Evolutionary conservation across 2,888 invertebrate genomes (phyloP).

Genomic region (Hydroisotoma schaefferi): DNA sequence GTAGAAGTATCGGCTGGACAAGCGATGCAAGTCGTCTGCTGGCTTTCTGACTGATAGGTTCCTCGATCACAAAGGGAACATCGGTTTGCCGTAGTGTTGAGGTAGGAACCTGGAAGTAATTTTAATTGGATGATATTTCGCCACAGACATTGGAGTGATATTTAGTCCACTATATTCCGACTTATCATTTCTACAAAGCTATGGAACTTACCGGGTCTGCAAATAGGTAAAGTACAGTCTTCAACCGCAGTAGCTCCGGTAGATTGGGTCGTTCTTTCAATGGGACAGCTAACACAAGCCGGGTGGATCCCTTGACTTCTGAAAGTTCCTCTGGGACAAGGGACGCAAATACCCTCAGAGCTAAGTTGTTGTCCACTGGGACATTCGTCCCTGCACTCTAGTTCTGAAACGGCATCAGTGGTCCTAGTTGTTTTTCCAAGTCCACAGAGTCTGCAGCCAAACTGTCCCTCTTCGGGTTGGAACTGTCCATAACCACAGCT

Average conservation of each 20-base stretch:
- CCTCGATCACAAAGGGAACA: slow-evolving; percentile 86
- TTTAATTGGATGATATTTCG: neutral
- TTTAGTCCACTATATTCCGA: neutral
- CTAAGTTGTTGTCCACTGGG: slow-evolving; percentile 78
- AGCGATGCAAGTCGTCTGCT: slow-evolving; percentile 78
- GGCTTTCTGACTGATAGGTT: slow-evolving; percentile 82
- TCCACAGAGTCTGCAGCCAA: slow-evolving; percentile 81
- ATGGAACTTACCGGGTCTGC: slow-evolving; percentile 62
- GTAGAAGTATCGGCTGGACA: slow-evolving; percentile 92
- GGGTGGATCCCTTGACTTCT: slow-evolving; percentile 82
- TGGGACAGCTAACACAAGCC: slow-evolving; percentile 80
- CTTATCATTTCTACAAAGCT: no score
- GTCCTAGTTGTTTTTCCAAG: slow-evolving; percentile 88
- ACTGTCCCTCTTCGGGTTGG: slow-evolving; percentile 85
- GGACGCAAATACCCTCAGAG: slow-evolving; percentile 83
- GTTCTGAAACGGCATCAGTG: slow-evolving; percentile 76
- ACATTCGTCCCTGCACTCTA: slow-evolving; percentile 86
- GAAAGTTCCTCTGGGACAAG: slow-evolving; percentile 84
- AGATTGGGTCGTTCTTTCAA: slow-evolving; percentile 83
- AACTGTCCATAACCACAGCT: slow-evolving; percentile 93
- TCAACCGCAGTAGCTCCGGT: slow-evolving; percentile 77
- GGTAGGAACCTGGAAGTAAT: slow-evolving; percentile 64
- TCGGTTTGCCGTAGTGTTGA: slow-evolving; percentile 79
- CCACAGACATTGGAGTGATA: neutral
- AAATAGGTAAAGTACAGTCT: slow-evolving; percentile 88